Conservation (phyloP, 2,797 vertebrate species). For the Enteromius argenteus region DNA sequence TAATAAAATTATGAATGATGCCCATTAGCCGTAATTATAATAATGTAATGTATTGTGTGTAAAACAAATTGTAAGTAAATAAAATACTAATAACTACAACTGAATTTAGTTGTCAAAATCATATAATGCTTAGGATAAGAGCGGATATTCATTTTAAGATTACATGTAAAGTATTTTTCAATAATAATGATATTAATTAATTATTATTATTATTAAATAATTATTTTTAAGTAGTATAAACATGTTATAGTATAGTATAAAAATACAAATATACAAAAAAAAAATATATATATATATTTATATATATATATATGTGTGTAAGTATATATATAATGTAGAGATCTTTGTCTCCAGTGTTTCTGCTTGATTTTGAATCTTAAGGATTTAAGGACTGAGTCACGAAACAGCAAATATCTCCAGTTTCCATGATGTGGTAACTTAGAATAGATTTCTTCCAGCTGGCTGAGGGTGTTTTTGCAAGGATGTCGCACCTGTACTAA, state of each 20-base stretch:
- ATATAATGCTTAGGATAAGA: background rate
- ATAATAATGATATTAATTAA: background rate
- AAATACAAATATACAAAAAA: background rate
- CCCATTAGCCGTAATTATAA: background rate
- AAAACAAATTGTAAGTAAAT: background rate
- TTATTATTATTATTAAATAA: background rate
- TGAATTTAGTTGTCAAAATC: background rate
- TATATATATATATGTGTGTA: no score
- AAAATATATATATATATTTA: background rate
- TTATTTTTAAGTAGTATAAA: background rate
- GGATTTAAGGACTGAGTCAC: background rate
- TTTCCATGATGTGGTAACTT: constrained; percentile 8
- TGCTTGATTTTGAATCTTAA: background rate
- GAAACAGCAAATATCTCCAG: constrained; percentile 2
- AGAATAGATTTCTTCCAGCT: constrained; percentile 21
- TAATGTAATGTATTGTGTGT: background rate
- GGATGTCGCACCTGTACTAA: constrained; percentile 30
- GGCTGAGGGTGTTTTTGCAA: constrained; percentile 35
- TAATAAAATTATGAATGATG: background rate
- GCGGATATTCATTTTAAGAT: background rate
- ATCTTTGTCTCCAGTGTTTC: background rate
- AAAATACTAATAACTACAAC: background rate
- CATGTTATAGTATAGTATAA: constrained; percentile 15
- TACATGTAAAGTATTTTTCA: background rate
- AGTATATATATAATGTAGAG: background rate